A percentile compares a stretch with the other conserved stretches of the same genome.
phyloP scores from a whole-genome alignment of 30 jellyfish, hydroid and myxozoan genomes.

The Rhopilema esculentum region DNA sequence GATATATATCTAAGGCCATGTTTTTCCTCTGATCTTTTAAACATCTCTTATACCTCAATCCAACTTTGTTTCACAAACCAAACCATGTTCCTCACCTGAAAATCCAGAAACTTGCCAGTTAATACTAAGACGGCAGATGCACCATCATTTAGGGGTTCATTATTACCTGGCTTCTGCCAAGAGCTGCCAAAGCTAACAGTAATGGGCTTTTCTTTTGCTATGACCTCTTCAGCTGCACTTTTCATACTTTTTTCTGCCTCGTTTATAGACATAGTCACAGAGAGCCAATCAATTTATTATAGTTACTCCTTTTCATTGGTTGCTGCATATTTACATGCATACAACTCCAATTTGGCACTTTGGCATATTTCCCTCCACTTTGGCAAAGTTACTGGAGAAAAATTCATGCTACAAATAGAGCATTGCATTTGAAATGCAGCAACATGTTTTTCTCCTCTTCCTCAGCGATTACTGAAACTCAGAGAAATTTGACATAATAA shows the following conservation, averaged over 20 bases:
- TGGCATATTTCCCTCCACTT: not conserved
- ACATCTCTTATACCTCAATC: conserved; percentile 36
- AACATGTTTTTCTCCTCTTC: not conserved
- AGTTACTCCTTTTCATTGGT: no score
- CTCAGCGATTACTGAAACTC: no score
- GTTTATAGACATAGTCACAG: no score
- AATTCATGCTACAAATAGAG: conserved; percentile 1
- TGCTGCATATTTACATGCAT: not conserved
- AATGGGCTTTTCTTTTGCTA: not conserved
- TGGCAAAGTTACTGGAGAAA: not conserved
- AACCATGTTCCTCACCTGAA: not conserved
- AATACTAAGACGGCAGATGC: conserved; percentile 6
- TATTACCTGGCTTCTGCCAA: conserved; percentile 33
- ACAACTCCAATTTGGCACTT: not conserved
- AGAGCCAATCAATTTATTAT: no score
- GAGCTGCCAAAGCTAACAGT: conserved; percentile 33
- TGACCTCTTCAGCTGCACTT: conserved; percentile 35
- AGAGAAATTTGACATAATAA: no score
- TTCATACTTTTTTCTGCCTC: conserved; percentile 27
- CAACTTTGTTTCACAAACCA: not conserved
- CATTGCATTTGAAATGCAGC: conserved; percentile 1
- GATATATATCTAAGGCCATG: conserved; percentile 11
- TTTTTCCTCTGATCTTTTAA: conserved; percentile 29
- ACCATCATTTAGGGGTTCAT: conserved; percentile 19
- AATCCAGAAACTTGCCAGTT: conserved; percentile 6